phyloP scores from a whole-genome alignment of 2,797 vertebrate species.

The Schizopygopsis pylzovi region DNA sequence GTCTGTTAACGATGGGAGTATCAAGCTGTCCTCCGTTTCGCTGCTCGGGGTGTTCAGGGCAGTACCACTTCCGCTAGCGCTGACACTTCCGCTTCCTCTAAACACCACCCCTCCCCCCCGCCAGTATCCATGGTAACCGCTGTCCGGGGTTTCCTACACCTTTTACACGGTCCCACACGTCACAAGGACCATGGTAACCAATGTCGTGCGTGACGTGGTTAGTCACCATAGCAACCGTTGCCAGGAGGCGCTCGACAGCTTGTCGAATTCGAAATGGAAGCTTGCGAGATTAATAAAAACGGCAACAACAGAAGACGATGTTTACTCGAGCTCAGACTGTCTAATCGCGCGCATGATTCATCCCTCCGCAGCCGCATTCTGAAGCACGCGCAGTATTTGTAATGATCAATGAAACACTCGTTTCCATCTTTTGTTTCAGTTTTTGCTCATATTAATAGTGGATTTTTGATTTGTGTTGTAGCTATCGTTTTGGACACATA shows the following conservation, averaged over 20 bases:
- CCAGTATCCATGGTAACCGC: conserved; percentile 75
- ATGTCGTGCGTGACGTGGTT: conserved; percentile 76
- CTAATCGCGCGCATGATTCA: not conserved
- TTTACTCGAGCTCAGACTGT: not conserved
- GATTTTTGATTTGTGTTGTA: not conserved
- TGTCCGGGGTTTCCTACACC: conserved; percentile 77
- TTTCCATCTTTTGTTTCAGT: not conserved
- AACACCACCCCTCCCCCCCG: conserved; percentile 78
- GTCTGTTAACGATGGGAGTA: conserved; percentile 77
- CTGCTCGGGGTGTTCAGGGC: conserved; percentile 85
- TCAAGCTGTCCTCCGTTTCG: conserved; percentile 81
- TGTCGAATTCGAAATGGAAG: conserved; percentile 41
- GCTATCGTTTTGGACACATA: not conserved
- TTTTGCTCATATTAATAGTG: not conserved
- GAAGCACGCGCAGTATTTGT: not conserved
- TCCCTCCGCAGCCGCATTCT: too few relatives aligned
- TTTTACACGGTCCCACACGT: conserved; percentile 81
- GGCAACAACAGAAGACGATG: not conserved
- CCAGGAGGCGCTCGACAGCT: conserved; percentile 67
- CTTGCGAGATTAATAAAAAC: conserved; percentile 14
- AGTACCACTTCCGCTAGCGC: conserved; percentile 87
- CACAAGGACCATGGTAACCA: conserved; percentile 80
- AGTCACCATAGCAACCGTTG: conserved; percentile 79
- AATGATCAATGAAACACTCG: not conserved
- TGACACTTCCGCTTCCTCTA: conserved; percentile 89